Base-by-base conservation (phyloP, 2,888 invertebrate species). In the Nesidiocoris tenuis region DNA sequence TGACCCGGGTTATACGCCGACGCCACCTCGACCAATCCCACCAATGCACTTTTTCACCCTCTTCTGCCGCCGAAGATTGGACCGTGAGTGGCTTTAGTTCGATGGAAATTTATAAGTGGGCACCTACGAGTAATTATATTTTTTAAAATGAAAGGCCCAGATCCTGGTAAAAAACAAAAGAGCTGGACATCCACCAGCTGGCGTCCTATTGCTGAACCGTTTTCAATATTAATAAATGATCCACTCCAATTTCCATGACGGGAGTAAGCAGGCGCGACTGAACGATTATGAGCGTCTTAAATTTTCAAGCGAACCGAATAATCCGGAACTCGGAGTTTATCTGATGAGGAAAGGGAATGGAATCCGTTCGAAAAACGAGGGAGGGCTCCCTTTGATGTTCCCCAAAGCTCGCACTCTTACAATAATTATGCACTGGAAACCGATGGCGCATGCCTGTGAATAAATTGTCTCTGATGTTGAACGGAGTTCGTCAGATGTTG, bases 261-360 rank as follows among this genome's bases (percentile, higher is more conserved):
- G 12, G 39, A 3, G 39, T 39, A 12, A 12, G 39, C 39, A 7
- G 12, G 39, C 39, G 39, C 24, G 65, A 25, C 65, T 25, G 54
- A 39, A 65, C 65, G 25, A 65, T 65, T 65, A 65, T 65, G 65
- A 24, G 25, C 65, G 65, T 65, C 65, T 65, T 65, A 19, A 65
- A 65, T 65, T 65, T 65, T 39, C 65, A 65, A 65, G 65, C 54
- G 65, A 19, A 65, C 25, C 65, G 65, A 65, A 65, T 65, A 65
- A 65, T 65, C 54, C 65, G 39, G 65, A 65, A 39, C 39, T 39
- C 25, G 65, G 65, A 24, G 65, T 65, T 65, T 65, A 65, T 39
- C 65, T 39, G 65, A 65, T 65, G 65, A 65, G 39, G 54, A 39
- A 17, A 17, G 61, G 65, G 54, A 19, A 19, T 24, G 65, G 65